Base-by-base conservation (phyloP, 2,113 vertebrate species). In the Camelus bactrianus region DNA sequence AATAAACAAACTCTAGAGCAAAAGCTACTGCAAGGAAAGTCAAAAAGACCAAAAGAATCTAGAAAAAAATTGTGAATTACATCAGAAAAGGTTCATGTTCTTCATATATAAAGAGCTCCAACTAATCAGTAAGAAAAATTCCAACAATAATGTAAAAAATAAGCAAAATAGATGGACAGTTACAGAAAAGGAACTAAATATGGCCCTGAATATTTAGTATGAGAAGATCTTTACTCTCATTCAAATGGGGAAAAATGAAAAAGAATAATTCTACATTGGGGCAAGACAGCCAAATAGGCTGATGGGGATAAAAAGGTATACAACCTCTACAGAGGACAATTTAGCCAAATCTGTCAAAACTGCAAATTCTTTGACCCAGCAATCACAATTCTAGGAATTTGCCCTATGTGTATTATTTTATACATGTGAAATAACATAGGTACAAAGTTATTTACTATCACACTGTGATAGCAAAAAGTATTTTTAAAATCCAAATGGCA, bases 291-390 rank as follows among this genome's bases (percentile, higher is more conserved):
- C 8, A 93, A 65, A 46, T 46, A 87, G 13, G 6, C 17, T 89
- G 24, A 32, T 42, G 6, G 32, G 8, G n/a, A 5, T 62, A 28
- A 60, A 87, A 81, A 91, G 22, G 60, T 17, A 46, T 5, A 72
- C 1, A 56, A n/a, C 10, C 28, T 73, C 24, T 56, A 28, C 46
- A n/a, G 65, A 80, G 13, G 22, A 67, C 8, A 91, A 38, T 42
- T 93, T 90, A 91, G 65, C 64, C 46, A 83, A 80, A 89, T 73
- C 77, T 22, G 17, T 69, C 64, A 86, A 96, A 72, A 82, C 58
- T n/a, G 4, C 13, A 87, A 54, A 81, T 16, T 24, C 32, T 85
- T 73, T 70, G 80, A 38, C 81, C 32, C 7, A 76, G 22, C 4
- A 75, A 93, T 95, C 58, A 28, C 24, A 48, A 52, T 28, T 95